phyloP scores from a whole-genome alignment of 2,113 vertebrate genomes.

The Heloderma charlesbogerti region DNA sequence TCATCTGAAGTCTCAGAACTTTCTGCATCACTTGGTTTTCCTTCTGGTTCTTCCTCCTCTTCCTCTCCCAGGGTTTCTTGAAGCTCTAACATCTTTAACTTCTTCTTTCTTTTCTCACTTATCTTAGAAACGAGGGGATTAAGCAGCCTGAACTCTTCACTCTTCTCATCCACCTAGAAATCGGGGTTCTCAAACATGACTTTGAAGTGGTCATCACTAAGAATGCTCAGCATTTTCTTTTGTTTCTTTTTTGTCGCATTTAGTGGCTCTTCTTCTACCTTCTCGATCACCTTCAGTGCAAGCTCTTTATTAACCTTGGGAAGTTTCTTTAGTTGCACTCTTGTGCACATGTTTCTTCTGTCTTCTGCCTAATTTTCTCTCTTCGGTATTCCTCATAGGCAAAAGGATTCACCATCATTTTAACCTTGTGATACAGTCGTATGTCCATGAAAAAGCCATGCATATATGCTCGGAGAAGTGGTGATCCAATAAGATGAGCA shows the following conservation, averaged over 20 bases:
- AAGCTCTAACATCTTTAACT: conserved; percentile 85
- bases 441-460: conserved; percentile 99
- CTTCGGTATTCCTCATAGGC: conserved; percentile 97
- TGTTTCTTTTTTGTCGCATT: conserved; percentile 86
- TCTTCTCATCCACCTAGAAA: conserved; percentile 95
- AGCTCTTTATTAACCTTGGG: conserved; percentile 96
- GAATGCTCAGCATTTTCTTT: conserved; percentile 90
- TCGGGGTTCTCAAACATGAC: conserved; percentile 99
- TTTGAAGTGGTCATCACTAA: conserved; percentile 95
- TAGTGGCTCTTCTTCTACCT: conserved; percentile 85
- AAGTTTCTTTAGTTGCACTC: conserved; percentile 94
- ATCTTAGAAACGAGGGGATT: conserved; percentile 98
- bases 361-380: conserved; percentile 97
- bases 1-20: conserved; percentile 94
- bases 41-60: conserved; percentile 92
- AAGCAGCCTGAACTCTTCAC: conserved; percentile 95
- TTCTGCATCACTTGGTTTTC: conserved; percentile 93
- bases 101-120: conserved; percentile 90
- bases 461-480: conserved; percentile 96
- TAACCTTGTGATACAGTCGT: conserved; percentile 97
- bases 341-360: conserved; percentile 92
- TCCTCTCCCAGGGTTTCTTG: conserved; percentile 78
- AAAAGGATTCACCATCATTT: conserved; percentile 96
- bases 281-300: conserved; percentile 94
- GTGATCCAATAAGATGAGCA: conserved; percentile 92